These are phyloP conservation scores for Perdita meconis DNA, from an alignment of 2,888 invertebrate species.

Conservation along the genomic window DNA sequence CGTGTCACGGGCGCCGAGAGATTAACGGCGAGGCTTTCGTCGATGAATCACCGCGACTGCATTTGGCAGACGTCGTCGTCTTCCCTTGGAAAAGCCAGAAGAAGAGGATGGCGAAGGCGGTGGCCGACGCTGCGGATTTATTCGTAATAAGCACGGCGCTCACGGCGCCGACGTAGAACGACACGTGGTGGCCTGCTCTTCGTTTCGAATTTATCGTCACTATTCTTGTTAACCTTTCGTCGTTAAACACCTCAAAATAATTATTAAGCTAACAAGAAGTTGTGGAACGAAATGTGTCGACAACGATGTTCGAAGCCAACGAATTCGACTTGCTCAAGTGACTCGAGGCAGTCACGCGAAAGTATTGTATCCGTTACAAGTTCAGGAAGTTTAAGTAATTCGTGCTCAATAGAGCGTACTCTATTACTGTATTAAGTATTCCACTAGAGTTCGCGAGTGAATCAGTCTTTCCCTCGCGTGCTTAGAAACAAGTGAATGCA, in stretches of 20 bases:
- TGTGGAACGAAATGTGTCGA: too few species aligned
- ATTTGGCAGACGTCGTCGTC: constrained; percentile 43
- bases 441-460: too few species aligned
- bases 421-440: too few species aligned
- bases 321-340: too few species aligned
- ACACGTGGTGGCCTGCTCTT: constrained; percentile 57
- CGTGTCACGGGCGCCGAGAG: constrained; percentile 26
- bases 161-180: constrained; percentile 38
- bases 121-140: constrained; percentile 46
- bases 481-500: too few species aligned
- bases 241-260: neutral
- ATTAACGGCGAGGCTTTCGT: constrained; percentile 22
- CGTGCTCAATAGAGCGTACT: too few species aligned
- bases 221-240: neutral
- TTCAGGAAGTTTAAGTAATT: too few species aligned
- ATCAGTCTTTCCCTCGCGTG: too few species aligned
- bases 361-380: too few species aligned
- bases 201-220: neutral
- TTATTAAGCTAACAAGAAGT: too few species aligned
- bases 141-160: constrained; percentile 45
- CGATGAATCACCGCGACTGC: constrained; percentile 35
- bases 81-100: constrained; percentile 13
- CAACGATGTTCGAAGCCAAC: too few species aligned
- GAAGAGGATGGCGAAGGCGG: constrained; percentile 50
- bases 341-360: too few species aligned